Evolutionary conservation across 2,113 vertebrate genomes (phyloP).

Genomic region (Paralichthys olivaceus): DNA sequence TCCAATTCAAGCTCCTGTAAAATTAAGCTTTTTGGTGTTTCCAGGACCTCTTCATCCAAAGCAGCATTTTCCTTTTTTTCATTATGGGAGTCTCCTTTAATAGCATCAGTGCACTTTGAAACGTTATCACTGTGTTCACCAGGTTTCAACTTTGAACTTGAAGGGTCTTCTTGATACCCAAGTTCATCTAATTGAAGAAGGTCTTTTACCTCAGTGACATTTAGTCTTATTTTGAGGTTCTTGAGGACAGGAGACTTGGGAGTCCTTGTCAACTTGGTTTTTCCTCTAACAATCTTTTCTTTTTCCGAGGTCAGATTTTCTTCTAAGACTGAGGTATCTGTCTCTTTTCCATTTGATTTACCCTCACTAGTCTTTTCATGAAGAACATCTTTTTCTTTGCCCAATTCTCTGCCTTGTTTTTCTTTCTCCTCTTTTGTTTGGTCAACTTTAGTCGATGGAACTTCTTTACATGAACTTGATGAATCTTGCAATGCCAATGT

Average conservation of each 20-base stretch:
- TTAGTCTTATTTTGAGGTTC: slow-evolving; percentile 85
- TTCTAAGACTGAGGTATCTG: slow-evolving; percentile 65
- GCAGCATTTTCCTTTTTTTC: slow-evolving; percentile 79
- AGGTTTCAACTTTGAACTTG: slow-evolving; percentile 71
- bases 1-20: slow-evolving; percentile 91
- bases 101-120: slow-evolving; percentile 70
- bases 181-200: slow-evolving; percentile 82
- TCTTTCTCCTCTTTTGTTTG: slow-evolving; percentile 80
- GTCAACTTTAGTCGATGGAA: slow-evolving; percentile 60
- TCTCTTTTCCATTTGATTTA: slow-evolving; percentile 76
- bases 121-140: slow-evolving; percentile 77
- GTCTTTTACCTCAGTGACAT: slow-evolving; percentile 86
- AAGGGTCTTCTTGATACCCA: slow-evolving; percentile 67
- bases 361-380: slow-evolving; percentile 70
- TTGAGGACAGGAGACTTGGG: slow-evolving; percentile 87
- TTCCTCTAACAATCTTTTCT: slow-evolving; percentile 86
- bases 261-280: slow-evolving; percentile 84
- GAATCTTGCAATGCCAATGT: slow-evolving; percentile 45
- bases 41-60: slow-evolving; percentile 68
- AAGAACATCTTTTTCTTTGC: slow-evolving; percentile 67
- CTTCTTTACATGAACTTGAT: slow-evolving; percentile 64
- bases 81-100: slow-evolving; percentile 63
- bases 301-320: slow-evolving; percentile 86
- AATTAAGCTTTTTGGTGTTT: slow-evolving; percentile 80
- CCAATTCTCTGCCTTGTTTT: slow-evolving; percentile 60